phyloP scores from a whole-genome alignment of 2,888 invertebrate species.

The Rapana venosa region DNA sequence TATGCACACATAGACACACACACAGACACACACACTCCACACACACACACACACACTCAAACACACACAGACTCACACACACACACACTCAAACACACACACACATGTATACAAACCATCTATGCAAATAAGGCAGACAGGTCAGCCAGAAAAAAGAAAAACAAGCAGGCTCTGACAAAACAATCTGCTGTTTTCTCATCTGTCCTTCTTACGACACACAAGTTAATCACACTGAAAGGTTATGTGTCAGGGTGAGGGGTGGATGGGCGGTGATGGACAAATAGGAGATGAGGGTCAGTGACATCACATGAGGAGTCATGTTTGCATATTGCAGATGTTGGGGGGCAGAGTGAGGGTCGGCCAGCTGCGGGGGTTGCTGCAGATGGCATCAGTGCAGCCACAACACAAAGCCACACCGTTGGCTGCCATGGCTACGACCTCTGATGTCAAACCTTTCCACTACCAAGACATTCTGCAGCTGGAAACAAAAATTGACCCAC shows the following conservation, averaged over 20 bases:
- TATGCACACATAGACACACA: too few species aligned
- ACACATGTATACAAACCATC: background rate
- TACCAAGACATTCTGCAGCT: conserved; percentile 77
- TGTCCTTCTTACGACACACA: too few species aligned
- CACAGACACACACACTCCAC: background rate
- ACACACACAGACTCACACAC: background rate
- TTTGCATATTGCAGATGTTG: conserved; percentile 1
- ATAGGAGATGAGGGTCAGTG: too few species aligned
- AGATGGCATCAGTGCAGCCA: background rate
- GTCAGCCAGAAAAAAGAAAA: too few species aligned
- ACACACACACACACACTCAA: background rate
- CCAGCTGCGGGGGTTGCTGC: conserved; percentile 23
- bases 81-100: background rate
- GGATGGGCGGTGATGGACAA: too few species aligned
- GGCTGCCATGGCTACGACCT: conserved; percentile 53
- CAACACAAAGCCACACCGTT: conserved; percentile 7
- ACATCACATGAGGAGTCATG: background rate
- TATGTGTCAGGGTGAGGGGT: too few species aligned
- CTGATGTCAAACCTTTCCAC: conserved; percentile 74
- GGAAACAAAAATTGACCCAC: conserved; percentile 66
- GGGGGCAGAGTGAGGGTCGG: conserved; percentile 19
- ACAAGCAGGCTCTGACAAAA: too few species aligned
- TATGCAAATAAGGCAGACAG: too few species aligned
- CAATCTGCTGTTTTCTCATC: too few species aligned
- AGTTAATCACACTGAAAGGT: too few species aligned